Evolutionary conservation across 2,888 invertebrate genomes (phyloP).

Genomic region (Epinotia brunnichana): DNA sequence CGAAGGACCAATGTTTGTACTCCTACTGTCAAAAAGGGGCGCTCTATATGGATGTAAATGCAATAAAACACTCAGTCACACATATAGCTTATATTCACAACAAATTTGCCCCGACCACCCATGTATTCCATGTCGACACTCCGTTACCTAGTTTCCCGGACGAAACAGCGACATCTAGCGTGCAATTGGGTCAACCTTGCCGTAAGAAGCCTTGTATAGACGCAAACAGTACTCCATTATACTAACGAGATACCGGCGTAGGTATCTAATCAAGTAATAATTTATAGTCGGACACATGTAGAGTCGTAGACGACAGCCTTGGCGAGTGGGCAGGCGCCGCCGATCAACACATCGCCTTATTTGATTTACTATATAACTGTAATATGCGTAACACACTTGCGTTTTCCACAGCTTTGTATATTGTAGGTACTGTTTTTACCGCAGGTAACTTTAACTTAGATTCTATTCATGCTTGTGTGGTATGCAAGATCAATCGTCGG

Average conservation of each 20-base stretch:
- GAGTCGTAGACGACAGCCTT: conserved; percentile 11
- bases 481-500: too few species aligned
- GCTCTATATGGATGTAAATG: too few species aligned
- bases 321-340: neutral
- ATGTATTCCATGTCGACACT: too few species aligned
- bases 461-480: neutral
- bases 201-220: too few species aligned
- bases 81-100: too few species aligned
- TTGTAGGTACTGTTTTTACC: neutral
- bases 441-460: neutral
- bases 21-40: too few species aligned
- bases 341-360: neutral
- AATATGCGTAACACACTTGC: neutral
- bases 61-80: too few species aligned
- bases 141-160: too few species aligned
- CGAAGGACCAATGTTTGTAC: too few species aligned
- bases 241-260: conserved; percentile 20
- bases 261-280: conserved; percentile 30
- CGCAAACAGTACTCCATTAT: conserved; percentile 24
- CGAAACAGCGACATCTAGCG: too few species aligned
- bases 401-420: neutral
- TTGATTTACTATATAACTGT: neutral
- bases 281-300: conserved; percentile 11
- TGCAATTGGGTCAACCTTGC: too few species aligned
- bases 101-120: too few species aligned